Evolutionary conservation across 2,113 vertebrate genomes (phyloP).

Genomic region (Ceyx margarethae): DNA sequence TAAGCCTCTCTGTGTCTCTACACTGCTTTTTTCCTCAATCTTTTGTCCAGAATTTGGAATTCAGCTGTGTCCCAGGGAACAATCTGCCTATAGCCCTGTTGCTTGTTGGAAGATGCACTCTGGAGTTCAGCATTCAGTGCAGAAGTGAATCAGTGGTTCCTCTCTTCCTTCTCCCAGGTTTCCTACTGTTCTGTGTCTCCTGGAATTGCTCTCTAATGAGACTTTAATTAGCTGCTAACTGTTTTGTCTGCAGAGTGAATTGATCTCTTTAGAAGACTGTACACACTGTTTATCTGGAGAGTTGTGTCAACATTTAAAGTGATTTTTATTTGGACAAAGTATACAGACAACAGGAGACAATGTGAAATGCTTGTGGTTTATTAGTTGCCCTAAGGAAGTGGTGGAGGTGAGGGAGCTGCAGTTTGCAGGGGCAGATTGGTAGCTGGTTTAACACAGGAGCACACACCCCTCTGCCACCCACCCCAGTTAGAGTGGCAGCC

Average conservation of each 20-base stretch:
- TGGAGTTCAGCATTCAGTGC: not conserved
- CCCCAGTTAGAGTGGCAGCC: not conserved
- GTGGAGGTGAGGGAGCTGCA: not conserved
- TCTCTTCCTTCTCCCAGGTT: not conserved
- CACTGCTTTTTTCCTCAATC: not conserved
- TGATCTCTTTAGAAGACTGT: not conserved
- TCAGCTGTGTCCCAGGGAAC: not conserved
- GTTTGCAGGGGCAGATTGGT: not conserved
- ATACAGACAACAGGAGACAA: not conserved
- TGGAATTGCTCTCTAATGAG: constrained; percentile 31
- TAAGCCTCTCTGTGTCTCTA: not conserved
- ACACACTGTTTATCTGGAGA: not conserved
- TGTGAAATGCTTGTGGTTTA: not conserved
- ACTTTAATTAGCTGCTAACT: constrained; percentile 25
- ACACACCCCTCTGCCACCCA: rapidly evolving
- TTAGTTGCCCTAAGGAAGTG: not conserved
- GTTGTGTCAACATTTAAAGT: not conserved
- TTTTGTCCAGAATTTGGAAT: not conserved
- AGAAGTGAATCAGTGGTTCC: not conserved
- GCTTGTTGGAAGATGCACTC: not conserved
- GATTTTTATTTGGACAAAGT: not conserved
- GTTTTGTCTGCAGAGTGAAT: not conserved
- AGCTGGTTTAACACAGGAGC: not conserved
- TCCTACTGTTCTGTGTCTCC: not conserved
- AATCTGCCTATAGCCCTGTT: not conserved